A percentile compares a stretch with the other conserved stretches of the same genome.
Conservation (phyloP, 2,797 vertebrate genomes). For the Onychomys leucogaster region DNA sequence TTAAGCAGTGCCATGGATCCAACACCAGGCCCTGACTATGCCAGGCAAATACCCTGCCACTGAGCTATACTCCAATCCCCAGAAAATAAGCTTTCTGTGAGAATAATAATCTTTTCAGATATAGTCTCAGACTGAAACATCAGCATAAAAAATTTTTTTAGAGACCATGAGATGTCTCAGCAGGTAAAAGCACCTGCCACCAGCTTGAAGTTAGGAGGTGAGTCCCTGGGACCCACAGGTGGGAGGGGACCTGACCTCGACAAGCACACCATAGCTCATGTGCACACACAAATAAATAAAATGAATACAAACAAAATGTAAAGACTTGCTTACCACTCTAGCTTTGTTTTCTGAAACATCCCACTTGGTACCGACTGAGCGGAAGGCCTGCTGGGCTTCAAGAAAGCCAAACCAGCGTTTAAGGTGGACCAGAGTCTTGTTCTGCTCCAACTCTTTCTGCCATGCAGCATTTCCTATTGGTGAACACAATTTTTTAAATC, state of each 20-base stretch:
- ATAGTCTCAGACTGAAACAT: background rate
- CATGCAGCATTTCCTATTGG: constrained; percentile 89
- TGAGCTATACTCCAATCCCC: background rate
- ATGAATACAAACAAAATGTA: background rate
- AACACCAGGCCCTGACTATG: background rate
- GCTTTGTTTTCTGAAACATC: constrained; percentile 75
- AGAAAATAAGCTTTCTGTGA: background rate
- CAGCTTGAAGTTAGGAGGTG: no score
- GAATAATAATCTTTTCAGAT: constrained; percentile 16
- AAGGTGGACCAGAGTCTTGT: constrained; percentile 90
- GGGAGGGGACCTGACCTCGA: background rate
- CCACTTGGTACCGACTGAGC: constrained; percentile 92
- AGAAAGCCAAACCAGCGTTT: constrained; percentile 96
- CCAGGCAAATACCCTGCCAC: background rate
- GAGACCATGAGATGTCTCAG: background rate
- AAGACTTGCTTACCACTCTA: constrained; percentile 84
- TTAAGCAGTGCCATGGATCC: background rate
- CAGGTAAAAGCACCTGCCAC: background rate
- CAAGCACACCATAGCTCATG: background rate
- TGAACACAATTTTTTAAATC: constrained; percentile 72
- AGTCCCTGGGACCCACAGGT: background rate
- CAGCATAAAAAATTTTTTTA: background rate
- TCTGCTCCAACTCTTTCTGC: constrained; percentile 88
- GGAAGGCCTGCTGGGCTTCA: constrained; percentile 92
- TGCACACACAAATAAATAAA: background rate